Evolutionary conservation across 1,140 invertebrate genomes (phyloP).

Genomic region (Rhagoletis pomonella): DNA sequence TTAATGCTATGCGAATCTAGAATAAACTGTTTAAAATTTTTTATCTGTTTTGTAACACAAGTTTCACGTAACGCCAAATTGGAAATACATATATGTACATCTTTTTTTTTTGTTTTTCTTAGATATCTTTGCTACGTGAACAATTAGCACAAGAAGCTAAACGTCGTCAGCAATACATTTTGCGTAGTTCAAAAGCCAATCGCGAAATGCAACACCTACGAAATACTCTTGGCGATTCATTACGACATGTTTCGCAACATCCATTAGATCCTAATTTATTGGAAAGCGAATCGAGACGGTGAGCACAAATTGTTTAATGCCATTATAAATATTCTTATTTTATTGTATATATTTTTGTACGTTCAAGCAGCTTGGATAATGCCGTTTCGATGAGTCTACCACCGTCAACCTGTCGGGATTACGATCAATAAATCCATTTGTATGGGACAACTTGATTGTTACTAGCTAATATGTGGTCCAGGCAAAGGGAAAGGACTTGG

Average conservation of each 20-base stretch:
- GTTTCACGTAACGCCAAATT: too few species aligned
- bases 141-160: constrained; percentile 91
- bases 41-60: too few species aligned
- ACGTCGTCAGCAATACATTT: constrained; percentile 87
- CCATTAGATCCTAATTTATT: constrained; percentile 86
- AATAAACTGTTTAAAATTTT: too few species aligned
- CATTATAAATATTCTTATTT: background rate
- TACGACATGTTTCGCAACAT: constrained; percentile 85
- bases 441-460: too few species aligned
- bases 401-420: constrained; percentile 69
- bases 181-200: constrained; percentile 86
- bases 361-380: constrained; percentile 67
- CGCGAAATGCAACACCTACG: constrained; percentile 90
- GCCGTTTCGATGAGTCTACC: constrained; percentile 73
- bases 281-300: constrained; percentile 88
- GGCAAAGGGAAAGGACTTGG: background rate
- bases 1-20: too few species aligned
- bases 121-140: constrained; percentile 84
- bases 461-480: too few species aligned
- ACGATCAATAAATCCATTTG: constrained; percentile 64
- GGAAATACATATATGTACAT: background rate
- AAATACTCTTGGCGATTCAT: constrained; percentile 87
- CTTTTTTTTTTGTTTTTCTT: constrained; percentile 57
- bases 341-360: background rate
- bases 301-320: background rate